Evolutionary conservation across 30 jellyfish, hydroid and myxozoan species (phyloP), one percentile per base, ranked within the genome.

Genomic region (Catostylus mosaicus): DNA sequence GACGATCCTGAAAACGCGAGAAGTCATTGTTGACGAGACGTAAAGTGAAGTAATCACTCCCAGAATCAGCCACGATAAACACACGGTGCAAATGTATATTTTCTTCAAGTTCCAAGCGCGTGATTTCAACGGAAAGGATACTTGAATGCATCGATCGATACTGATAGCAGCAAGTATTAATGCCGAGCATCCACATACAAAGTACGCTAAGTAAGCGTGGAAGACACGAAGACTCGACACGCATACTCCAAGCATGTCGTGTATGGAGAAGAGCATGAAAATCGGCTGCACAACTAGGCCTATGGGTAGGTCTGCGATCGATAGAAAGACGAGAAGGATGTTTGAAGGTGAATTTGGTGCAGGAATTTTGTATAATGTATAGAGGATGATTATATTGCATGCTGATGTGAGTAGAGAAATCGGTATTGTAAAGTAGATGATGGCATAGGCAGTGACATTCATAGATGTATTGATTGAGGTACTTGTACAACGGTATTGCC

Each of bases 181-280:
- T 10, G 48, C 69, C 1, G 84, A 73, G 60, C 56, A 73, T 46
- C 84, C 84, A 12, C 84, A 73, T 32, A 73, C 33, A 56, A 73
- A 26, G 27, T 73, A 47, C 71, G 84, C 52, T 0, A 30, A 10
- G 52, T 66, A 33, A 14, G 59, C 78, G 33, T 66, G 78, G 59
- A 66, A 32, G 59, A 66, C 4, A 16, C 78, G 54, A 2, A 66
- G 59, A 8, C 16, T 4, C 4, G 59, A 7, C 32, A 16, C 27
- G 5, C 59, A 32, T 9, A 5, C 22, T 16, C 78, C 78, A 11
- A 43, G 22, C 31, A 66, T 23, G 59, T 66, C 78, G 16, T 30
- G 57, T 16, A 66, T 26, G 59, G 59, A 66, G 51, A 66, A 30
- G 30, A 32, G 59, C 59, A 66, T 26, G 29, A 30, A 66, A 43